phyloP scores from a whole-genome alignment of 2,797 vertebrate species.

The Dipus sagitta region DNA sequence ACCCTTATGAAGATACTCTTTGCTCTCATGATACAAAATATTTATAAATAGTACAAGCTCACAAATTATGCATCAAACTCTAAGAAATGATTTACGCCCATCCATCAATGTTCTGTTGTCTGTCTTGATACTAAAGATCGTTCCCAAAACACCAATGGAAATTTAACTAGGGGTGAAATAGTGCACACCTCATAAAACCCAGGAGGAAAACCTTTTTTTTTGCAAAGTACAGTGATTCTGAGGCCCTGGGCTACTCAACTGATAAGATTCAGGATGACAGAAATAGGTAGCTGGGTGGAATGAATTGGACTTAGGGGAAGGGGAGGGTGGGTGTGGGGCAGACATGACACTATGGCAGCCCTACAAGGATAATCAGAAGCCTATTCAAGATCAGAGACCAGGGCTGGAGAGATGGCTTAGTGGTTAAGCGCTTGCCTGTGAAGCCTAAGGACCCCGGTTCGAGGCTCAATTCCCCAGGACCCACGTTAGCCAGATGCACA shows the following conservation, averaged over 20 bases:
- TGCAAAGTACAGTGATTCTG: not conserved
- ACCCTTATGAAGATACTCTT: not conserved
- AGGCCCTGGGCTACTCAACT: not conserved
- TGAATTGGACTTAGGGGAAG: not conserved
- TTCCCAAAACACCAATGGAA: not conserved
- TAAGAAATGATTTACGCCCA: not conserved
- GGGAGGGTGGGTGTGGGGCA: not conserved
- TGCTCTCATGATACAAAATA: not conserved
- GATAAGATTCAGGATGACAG: not conserved
- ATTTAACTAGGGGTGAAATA: not conserved
- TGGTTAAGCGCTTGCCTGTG: too few species aligned
- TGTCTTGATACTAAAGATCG: not conserved
- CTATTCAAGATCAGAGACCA: not conserved
- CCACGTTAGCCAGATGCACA: too few species aligned
- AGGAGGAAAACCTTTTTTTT: not conserved
- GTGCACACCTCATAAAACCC: not conserved
- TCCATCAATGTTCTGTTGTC: not conserved
- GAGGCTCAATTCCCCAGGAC: too few species aligned
- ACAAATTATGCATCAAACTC: not conserved
- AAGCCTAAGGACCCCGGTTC: too few species aligned
- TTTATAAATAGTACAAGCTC: not conserved
- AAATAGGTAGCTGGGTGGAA: not conserved
- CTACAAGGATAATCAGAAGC: not conserved
- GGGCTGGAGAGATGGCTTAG: too few species aligned
- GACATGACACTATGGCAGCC: not conserved